These are phyloP conservation scores for Geodia barretti DNA, from an alignment of 37 sponge, comb jelly and placozoan genomes.

Conservation along the genomic window DNA sequence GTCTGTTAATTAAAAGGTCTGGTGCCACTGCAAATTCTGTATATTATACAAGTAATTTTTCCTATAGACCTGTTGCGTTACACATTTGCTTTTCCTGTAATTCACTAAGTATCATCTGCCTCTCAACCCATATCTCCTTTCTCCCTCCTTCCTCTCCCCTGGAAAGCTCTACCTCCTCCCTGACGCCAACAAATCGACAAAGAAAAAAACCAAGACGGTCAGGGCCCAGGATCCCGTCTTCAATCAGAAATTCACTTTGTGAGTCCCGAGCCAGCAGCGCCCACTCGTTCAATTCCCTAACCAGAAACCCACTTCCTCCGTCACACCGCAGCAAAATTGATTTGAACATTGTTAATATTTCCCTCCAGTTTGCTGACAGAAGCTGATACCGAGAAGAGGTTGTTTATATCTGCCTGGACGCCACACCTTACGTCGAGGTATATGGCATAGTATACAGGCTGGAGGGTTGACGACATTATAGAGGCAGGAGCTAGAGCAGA, in stretches of 20 bases:
- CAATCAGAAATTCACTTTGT: slow-evolving; percentile 68
- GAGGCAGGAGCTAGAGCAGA: too few species aligned
- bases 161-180: slow-evolving; percentile 72
- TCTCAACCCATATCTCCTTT: background rate
- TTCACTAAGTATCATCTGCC: background rate
- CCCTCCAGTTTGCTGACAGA: slow-evolving; percentile 42
- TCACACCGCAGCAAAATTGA: too few species aligned
- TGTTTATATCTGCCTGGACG: slow-evolving; percentile 69
- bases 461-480: too few species aligned
- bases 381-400: slow-evolving; percentile 50
- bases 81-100: background rate
- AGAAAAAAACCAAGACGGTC: slow-evolving; percentile 67
- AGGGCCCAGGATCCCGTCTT: slow-evolving; percentile 67
- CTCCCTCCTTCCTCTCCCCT: slow-evolving; percentile 5
- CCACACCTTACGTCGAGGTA: slow-evolving; percentile 51
- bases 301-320: slow-evolving; percentile 3
- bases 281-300: background rate
- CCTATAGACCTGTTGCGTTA: too few species aligned
- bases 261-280: too few species aligned
- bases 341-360: background rate
- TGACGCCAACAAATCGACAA: slow-evolving; percentile 70
- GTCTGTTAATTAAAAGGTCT: too few species aligned
- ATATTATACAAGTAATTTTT: too few species aligned
- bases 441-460: background rate
- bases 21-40: too few species aligned